Conservation (phyloP, 2,797 vertebrate species). For the Falco cherrug region DNA sequence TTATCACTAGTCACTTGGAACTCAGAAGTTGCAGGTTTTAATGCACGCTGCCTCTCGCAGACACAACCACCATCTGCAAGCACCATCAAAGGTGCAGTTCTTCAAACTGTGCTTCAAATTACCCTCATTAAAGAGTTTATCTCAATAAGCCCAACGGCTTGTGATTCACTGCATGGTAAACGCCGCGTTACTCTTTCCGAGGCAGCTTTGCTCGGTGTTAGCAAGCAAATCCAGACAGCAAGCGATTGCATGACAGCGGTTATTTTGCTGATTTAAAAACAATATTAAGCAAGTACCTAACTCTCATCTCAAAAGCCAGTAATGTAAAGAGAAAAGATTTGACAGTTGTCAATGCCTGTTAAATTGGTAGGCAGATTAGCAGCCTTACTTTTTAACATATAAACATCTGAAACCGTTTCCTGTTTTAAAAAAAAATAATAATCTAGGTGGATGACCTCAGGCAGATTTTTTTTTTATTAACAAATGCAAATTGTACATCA, state of each 20-base stretch:
- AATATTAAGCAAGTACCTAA: neutral
- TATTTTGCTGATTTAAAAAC: neutral
- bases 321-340: constrained; percentile 1
- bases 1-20: neutral
- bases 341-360: constrained; percentile 52
- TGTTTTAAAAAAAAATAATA: constrained; percentile 61
- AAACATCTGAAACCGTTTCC: constrained; percentile 84
- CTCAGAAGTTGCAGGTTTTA: neutral
- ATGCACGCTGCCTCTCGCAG: fast-evolving
- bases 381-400: constrained; percentile 73
- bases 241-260: fast-evolving
- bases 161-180: fast-evolving
- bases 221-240: neutral
- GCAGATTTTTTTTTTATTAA: constrained; percentile 73
- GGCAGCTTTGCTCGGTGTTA: neutral
- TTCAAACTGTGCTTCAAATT: neutral
- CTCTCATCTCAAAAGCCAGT: neutral
- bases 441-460: constrained; percentile 76
- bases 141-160: neutral
- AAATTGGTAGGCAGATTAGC: constrained; percentile 73
- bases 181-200: fast-evolving
- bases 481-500: constrained; percentile 79
- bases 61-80: fast-evolving
- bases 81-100: neutral
- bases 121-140: neutral